A percentile compares a stretch with the other conserved stretches of the same genome.
Evolutionary conservation across 2,797 vertebrate genomes (phyloP).

Genomic region (Hydrocynus forskahlii): DNA sequence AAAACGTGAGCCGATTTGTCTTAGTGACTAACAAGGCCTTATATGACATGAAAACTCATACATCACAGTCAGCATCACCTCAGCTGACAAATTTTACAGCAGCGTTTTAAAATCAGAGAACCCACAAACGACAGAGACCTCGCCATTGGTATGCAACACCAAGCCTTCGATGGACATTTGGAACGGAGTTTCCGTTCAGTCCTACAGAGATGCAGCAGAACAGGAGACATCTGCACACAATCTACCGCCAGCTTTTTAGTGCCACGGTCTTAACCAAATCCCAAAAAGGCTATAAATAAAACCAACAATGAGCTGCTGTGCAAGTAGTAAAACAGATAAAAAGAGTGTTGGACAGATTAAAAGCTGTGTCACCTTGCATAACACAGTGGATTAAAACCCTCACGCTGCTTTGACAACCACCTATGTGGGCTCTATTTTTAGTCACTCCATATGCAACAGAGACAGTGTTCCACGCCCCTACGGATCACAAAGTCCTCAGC

Average conservation of each 20-base stretch:
- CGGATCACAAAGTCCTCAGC: not conserved
- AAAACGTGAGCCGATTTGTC: conserved; percentile 29
- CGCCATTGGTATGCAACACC: conserved; percentile 41
- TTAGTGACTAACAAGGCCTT: conserved; percentile 29
- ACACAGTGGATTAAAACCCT: conserved; percentile 18
- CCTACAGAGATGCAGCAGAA: conserved; percentile 7
- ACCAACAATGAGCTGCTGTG: conserved; percentile 10
- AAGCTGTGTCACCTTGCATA: conserved; percentile 35
- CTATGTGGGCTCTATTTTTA: conserved; percentile 41
- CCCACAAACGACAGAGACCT: not conserved
- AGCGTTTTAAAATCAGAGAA: conserved; percentile 27
- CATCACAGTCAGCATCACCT: conserved; percentile 8
- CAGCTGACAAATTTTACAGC: conserved; percentile 37
- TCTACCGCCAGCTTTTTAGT: conserved; percentile 29
- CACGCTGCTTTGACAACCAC: conserved; percentile 14
- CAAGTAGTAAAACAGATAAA: conserved; percentile 29
- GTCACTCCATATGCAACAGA: conserved; percentile 7
- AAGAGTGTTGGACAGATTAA: conserved; percentile 25
- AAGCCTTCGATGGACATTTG: conserved; percentile 30
- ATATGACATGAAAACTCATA: conserved; percentile 19
- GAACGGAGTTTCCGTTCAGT: conserved; percentile 12
- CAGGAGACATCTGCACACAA: conserved; percentile 31
- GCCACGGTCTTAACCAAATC: conserved; percentile 17
- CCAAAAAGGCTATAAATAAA: conserved; percentile 28
- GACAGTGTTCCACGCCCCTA: conserved; percentile 5